Evolutionary conservation across 2,113 vertebrate genomes (phyloP).

Genomic region (Prunella fulvescens): DNA sequence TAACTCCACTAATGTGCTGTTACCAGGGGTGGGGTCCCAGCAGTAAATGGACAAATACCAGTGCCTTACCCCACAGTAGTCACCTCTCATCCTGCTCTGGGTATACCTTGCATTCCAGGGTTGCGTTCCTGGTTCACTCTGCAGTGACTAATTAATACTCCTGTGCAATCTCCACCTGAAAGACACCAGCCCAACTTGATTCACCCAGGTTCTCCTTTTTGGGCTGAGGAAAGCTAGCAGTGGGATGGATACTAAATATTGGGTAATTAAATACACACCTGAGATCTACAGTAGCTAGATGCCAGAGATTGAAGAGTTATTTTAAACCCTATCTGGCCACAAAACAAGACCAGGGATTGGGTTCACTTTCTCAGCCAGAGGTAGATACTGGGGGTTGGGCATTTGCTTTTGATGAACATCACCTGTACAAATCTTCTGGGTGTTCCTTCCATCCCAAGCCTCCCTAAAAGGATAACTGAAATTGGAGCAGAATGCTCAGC

Average conservation of each 20-base stretch:
- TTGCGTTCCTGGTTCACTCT: not conserved
- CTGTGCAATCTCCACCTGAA: not conserved
- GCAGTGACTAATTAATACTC: not conserved
- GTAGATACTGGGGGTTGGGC: not conserved
- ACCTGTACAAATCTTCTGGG: not conserved
- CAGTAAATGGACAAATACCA: not conserved
- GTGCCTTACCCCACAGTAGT: not conserved
- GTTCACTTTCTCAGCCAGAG: not conserved
- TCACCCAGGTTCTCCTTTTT: not conserved
- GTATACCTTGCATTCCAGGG: not conserved
- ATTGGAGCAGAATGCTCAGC: not conserved
- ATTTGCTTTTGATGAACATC: not conserved
- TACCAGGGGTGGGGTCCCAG: not conserved
- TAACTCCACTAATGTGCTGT: fast-evolving
- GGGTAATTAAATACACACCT: not conserved
- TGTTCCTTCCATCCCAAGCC: not conserved
- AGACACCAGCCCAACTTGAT: not conserved
- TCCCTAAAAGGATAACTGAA: not conserved
- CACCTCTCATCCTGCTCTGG: not conserved
- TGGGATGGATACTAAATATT: not conserved
- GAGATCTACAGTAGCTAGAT: not conserved
- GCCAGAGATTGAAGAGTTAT: not conserved
- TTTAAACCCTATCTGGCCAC: not conserved
- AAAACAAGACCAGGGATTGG: not conserved
- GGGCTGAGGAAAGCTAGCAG: not conserved